Evolutionary conservation across 2,113 vertebrate genomes (phyloP).

Genomic region (Phaethornis superciliosus): DNA sequence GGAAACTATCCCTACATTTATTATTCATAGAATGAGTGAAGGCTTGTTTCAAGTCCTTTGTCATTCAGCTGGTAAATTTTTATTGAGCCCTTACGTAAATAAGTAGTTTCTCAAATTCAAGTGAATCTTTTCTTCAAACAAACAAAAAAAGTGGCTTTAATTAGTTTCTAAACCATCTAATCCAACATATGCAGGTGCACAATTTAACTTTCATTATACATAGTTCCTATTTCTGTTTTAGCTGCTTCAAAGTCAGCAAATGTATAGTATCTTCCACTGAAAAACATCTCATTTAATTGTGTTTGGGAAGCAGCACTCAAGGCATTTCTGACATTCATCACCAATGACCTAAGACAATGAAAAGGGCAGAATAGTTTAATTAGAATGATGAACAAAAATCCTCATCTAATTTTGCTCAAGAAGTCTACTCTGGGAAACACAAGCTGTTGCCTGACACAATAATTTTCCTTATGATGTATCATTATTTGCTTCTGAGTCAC

Average conservation of each 20-base stretch:
- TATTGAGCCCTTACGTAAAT: not conserved
- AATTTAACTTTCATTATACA: not conserved
- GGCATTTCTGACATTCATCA: slow-evolving; percentile 8
- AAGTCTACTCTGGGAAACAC: slow-evolving; percentile 27
- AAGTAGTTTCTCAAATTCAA: not conserved
- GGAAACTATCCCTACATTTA: not conserved
- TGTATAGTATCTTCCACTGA: not conserved
- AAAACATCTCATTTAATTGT: slow-evolving; percentile 4
- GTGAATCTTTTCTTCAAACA: not conserved
- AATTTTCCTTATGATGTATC: not conserved
- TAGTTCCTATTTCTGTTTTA: not conserved
- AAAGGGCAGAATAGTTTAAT: slow-evolving; percentile 33
- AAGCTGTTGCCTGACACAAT: not conserved
- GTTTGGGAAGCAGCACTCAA: slow-evolving; percentile 14
- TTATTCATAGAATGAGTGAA: not conserved
- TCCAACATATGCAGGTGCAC: not conserved
- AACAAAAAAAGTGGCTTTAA: not conserved
- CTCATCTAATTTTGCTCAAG: slow-evolving; percentile 29
- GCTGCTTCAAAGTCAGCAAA: slow-evolving; percentile 11
- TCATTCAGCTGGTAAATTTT: not conserved
- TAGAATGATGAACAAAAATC: slow-evolving; percentile 21
- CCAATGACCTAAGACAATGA: slow-evolving; percentile 5
- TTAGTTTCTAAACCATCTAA: not conserved
- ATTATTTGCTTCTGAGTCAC: slow-evolving; percentile 25
- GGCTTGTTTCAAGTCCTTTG: not conserved